These are phyloP conservation scores for Tapirus terrestris DNA, from an alignment of 2,113 vertebrate species.

Conservation along the genomic window DNA sequence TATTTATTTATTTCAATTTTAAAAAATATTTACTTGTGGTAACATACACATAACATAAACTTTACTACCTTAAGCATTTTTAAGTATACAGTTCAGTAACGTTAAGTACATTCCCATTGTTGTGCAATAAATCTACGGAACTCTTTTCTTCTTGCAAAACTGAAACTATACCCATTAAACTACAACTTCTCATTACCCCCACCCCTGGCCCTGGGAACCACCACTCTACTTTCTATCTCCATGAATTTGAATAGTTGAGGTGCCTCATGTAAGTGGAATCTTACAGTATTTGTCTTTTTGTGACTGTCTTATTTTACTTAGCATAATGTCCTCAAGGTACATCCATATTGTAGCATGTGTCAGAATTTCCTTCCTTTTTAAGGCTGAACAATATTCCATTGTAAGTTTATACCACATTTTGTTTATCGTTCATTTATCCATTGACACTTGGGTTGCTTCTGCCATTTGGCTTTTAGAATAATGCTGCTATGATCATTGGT, in stretches of 20 bases:
- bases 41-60: neutral
- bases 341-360: neutral
- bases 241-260: neutral
- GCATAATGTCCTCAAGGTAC: neutral
- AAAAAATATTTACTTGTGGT: neutral
- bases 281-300: neutral
- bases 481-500: neutral
- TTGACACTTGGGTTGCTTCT: neutral
- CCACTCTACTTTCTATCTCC: neutral
- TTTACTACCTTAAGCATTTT: neutral
- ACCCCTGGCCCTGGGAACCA: neutral
- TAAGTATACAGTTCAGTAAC: neutral
- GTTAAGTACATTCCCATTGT: neutral
- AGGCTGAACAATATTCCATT: conserved; percentile 10
- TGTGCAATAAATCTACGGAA: neutral
- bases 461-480: neutral
- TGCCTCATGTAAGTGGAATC: neutral
- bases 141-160: conserved; percentile 10
- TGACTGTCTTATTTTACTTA: neutral
- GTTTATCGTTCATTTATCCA: neutral
- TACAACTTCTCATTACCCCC: conserved; percentile 13
- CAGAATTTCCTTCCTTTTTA: conserved; percentile 34
- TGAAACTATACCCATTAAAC: conserved; percentile 34
- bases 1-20: neutral
- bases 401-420: neutral